Conservation (phyloP, 2,797 vertebrate species). For the Liparis tanakae region DNA sequence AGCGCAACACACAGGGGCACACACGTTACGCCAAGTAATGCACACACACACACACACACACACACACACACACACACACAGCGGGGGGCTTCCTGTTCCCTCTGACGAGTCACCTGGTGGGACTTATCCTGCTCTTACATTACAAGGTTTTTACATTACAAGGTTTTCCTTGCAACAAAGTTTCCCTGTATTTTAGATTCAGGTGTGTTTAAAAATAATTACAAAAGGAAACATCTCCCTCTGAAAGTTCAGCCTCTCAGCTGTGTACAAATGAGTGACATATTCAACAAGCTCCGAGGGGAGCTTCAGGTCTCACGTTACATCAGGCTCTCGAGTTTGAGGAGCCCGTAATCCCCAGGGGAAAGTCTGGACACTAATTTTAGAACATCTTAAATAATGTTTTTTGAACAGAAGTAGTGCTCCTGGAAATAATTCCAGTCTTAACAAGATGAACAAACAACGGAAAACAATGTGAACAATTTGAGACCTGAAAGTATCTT, state of each 20-base stretch:
- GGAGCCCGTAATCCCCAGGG: conserved; percentile 23
- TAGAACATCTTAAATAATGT: conserved; percentile 41
- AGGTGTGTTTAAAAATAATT: conserved; percentile 3
- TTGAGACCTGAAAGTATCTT: not conserved
- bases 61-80: conserved; percentile 34
- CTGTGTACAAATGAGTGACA: conserved; percentile 32
- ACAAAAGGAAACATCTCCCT: conserved; percentile 2
- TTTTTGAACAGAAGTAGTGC: conserved; percentile 8
- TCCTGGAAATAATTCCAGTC: not conserved
- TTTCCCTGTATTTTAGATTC: not conserved
- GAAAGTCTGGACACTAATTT: conserved; percentile 35
- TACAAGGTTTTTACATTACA: not conserved
- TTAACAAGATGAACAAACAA: not conserved
- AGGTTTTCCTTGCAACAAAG: not conserved
- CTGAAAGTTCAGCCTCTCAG: conserved; percentile 5
- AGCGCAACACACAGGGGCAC: conserved; percentile 31
- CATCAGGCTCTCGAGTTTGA: not conserved
- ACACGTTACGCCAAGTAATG: conserved; percentile 20
- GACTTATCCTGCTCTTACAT: conserved; percentile 21
- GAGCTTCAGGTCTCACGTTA: conserved; percentile 53
- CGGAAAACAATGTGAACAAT: not conserved
- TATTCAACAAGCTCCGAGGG: conserved; percentile 34
- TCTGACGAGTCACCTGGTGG: conserved; percentile 62
- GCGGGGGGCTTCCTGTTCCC: conserved; percentile 45
- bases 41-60: conserved; percentile 32